phyloP scores from a whole-genome alignment of 2,113 vertebrate genomes.

The Okapia johnstoni region DNA sequence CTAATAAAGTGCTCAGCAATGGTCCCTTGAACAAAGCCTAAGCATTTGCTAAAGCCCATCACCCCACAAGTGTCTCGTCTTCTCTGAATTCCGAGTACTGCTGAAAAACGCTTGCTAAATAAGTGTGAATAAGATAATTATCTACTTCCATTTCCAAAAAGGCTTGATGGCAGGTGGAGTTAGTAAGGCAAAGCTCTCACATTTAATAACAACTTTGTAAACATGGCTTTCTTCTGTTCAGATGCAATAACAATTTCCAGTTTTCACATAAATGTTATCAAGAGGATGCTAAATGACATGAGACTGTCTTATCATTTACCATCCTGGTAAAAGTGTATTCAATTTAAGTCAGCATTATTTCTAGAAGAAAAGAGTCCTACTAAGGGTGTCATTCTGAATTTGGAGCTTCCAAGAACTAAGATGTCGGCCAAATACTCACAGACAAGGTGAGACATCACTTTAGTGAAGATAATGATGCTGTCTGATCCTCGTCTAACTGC shows the following conservation, averaged over 20 bases:
- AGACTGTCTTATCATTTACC: conserved; percentile 9
- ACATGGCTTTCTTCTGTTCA: conserved; percentile 62
- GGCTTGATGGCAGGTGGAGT: conserved; percentile 53
- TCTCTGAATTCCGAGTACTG: conserved; percentile 23
- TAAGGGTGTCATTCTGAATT: conserved; percentile 67
- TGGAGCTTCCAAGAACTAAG: conserved; percentile 55
- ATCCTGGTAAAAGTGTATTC: background rate
- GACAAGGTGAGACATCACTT: conserved; percentile 68
- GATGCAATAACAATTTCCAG: conserved; percentile 41
- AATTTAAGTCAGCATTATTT: conserved; percentile 66
- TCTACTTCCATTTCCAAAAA: conserved; percentile 43
- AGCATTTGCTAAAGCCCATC: background rate
- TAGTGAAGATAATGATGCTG: conserved; percentile 68
- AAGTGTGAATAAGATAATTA: conserved; percentile 65
- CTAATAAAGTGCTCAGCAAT: background rate
- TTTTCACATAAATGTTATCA: conserved; percentile 37
- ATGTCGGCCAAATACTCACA: conserved; percentile 58
- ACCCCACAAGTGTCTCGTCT: background rate
- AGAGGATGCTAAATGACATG: conserved; percentile 46
- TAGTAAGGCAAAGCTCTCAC: conserved; percentile 31
- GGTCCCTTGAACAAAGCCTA: background rate
- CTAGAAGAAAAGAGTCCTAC: conserved; percentile 61
- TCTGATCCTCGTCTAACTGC: conserved; percentile 70
- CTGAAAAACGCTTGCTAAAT: conserved; percentile 59
- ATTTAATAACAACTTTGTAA: conserved; percentile 52